Percentiles rank a stretch among this genome's conserved stretches.
phyloP scores from a whole-genome alignment of 1,140 invertebrate species.

The Halesus radiatus region DNA sequence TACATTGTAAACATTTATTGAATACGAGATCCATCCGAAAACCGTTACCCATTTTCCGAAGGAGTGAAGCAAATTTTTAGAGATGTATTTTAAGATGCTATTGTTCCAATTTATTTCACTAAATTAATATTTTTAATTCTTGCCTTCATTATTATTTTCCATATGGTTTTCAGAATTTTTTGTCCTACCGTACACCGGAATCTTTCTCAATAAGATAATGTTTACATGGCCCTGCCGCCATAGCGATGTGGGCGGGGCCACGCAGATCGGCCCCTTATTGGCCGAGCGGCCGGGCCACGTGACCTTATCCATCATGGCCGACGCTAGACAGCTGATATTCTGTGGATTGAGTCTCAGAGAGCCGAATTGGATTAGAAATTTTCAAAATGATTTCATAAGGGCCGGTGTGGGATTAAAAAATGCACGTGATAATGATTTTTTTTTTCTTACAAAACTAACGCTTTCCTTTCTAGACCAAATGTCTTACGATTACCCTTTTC shows the following conservation, averaged over 20 bases:
- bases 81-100: too few relatives aligned
- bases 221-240: slow-evolving; percentile 44
- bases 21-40: too few relatives aligned
- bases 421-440: too few relatives aligned
- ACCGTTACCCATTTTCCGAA: too few relatives aligned
- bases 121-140: too few relatives aligned
- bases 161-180: background rate
- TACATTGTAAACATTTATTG: too few relatives aligned
- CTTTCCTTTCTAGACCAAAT: too few relatives aligned
- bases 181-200: background rate
- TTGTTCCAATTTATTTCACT: too few relatives aligned
- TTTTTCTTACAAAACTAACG: too few relatives aligned
- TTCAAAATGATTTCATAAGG: background rate
- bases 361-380: background rate
- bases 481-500: too few relatives aligned
- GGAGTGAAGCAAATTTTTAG: too few relatives aligned
- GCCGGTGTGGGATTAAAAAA: background rate
- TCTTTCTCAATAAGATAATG: slow-evolving; percentile 18
- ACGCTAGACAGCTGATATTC: slow-evolving; percentile 35
- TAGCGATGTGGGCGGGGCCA: slow-evolving; percentile 38
- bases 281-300: slow-evolving; percentile 35
- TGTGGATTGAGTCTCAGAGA: background rate
- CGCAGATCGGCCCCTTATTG: slow-evolving; percentile 20
- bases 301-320: slow-evolving; percentile 43
- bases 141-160: too few relatives aligned